phyloP scores from a whole-genome alignment of 2,888 invertebrate genomes.

The Tholera decimalis region DNA sequence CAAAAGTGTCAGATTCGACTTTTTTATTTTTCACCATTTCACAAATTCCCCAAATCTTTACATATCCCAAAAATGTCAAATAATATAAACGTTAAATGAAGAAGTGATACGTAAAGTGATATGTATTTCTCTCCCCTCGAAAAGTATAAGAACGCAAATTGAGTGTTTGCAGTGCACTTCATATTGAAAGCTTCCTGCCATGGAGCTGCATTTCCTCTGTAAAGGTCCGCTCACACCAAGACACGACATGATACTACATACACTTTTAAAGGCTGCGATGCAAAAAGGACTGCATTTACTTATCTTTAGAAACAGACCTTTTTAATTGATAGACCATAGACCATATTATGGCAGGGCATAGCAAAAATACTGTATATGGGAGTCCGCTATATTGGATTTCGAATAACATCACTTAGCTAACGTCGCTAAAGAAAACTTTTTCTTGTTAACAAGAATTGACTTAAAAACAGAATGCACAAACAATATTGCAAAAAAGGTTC shows the following conservation, averaged over 20 bases:
- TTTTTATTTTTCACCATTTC: not conserved
- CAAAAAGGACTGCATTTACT: not conserved
- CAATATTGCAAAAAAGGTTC: too few relatives aligned
- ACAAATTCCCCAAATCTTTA: not conserved
- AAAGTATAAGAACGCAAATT: conserved; percentile 77
- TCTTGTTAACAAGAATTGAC: too few relatives aligned
- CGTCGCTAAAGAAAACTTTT: too few relatives aligned
- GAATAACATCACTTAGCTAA: too few relatives aligned
- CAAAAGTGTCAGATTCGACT: too few relatives aligned
- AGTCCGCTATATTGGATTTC: too few relatives aligned
- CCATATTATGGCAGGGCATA: not conserved
- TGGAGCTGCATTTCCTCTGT: conserved; percentile 58
- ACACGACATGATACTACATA: not conserved
- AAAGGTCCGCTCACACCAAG: not conserved
- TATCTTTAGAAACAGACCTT: not conserved
- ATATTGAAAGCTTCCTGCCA: conserved; percentile 82
- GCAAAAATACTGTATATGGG: too few relatives aligned
- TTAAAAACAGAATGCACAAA: too few relatives aligned
- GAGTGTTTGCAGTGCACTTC: conserved; percentile 87
- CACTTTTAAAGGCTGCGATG: not conserved
- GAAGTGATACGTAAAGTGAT: conserved; percentile 43
- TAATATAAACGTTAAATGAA: conserved; percentile 2
- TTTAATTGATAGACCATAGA: not conserved
- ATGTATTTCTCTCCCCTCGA: conserved; percentile 66
- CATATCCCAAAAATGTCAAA: not conserved